phyloP scores from a whole-genome alignment of 2,113 vertebrate species.

The Tiliqua scincoides region DNA sequence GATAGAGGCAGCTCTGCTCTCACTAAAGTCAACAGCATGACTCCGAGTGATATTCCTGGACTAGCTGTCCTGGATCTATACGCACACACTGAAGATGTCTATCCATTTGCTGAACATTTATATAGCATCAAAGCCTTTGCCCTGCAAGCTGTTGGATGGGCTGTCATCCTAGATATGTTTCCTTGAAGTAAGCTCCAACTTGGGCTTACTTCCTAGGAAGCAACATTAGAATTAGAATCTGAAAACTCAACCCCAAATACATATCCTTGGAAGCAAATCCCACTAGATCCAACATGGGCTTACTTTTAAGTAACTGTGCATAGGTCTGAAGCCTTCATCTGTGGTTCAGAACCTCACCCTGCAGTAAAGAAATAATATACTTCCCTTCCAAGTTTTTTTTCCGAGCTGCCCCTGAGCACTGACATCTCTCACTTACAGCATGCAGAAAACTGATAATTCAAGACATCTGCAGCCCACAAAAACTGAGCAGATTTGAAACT shows the following conservation, averaged over 20 bases:
- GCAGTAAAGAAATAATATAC: slow-evolving; percentile 55
- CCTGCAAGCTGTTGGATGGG: slow-evolving; percentile 42
- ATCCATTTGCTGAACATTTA: slow-evolving; percentile 52
- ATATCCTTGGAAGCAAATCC: background rate
- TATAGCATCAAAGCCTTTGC: slow-evolving; percentile 57
- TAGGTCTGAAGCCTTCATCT: background rate
- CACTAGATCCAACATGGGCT: background rate
- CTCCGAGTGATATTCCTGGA: background rate
- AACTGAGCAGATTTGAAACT: slow-evolving; percentile 48
- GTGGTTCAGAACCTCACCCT: slow-evolving; percentile 57
- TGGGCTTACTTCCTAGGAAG: background rate
- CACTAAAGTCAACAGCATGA: background rate
- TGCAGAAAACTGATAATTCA: slow-evolving; percentile 68
- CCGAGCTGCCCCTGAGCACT: slow-evolving; percentile 44
- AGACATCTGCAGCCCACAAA: slow-evolving; percentile 62
- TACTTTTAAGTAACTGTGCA: background rate
- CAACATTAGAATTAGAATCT: background rate
- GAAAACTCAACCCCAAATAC: too few relatives aligned
- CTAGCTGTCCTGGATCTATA: slow-evolving; percentile 51
- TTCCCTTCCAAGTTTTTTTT: slow-evolving; percentile 56
- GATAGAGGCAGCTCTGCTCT: slow-evolving; percentile 14
- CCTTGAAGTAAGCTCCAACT: background rate
- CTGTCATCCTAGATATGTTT: background rate
- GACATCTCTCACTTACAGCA: slow-evolving; percentile 58
- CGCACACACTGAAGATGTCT: slow-evolving; percentile 53